Evolutionary conservation across 2,113 vertebrate genomes (phyloP).

Genomic region (Arenaria interpres): DNA sequence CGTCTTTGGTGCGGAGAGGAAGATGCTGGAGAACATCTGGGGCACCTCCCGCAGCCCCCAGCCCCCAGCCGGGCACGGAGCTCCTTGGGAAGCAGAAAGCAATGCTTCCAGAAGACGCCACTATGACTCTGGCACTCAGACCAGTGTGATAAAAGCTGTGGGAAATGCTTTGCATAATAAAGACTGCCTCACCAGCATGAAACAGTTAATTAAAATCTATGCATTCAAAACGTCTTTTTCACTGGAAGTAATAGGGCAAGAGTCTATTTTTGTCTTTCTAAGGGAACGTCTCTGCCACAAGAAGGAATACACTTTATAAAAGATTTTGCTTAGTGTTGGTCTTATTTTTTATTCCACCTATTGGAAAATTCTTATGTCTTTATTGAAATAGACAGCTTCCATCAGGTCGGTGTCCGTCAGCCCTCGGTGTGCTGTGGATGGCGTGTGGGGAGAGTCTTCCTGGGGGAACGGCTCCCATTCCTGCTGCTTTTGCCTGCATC

Average conservation of each 20-base stretch:
- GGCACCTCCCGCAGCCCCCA: background rate
- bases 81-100: background rate
- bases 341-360: background rate
- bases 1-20: background rate
- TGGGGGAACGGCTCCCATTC: background rate
- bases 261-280: background rate
- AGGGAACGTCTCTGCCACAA: background rate
- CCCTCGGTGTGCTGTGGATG: background rate
- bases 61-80: accelerated
- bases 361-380: background rate
- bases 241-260: background rate
- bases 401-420: too few species aligned
- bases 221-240: background rate
- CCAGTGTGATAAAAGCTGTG: background rate
- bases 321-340: background rate
- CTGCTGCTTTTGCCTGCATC: background rate
- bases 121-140: background rate
- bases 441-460: accelerated
- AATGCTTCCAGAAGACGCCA: background rate
- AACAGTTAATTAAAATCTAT: background rate
- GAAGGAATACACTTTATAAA: background rate
- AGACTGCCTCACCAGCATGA: background rate
- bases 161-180: background rate
- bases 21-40: accelerated
- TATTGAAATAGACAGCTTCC: background rate